Base-by-base conservation (phyloP, 2,888 invertebrate genomes). In the Trilocha varians region DNA sequence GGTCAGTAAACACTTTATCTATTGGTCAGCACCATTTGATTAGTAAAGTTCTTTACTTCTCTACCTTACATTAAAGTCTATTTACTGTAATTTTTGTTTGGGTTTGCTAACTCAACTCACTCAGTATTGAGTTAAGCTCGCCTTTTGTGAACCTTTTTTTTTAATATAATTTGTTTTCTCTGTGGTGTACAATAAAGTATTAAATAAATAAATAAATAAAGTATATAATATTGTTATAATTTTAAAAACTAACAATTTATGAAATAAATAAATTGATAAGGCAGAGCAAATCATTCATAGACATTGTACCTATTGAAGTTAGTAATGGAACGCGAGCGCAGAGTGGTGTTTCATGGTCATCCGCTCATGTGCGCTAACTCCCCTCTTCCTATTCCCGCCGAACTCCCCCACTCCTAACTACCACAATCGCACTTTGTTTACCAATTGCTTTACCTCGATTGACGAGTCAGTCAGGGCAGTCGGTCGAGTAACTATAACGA, bases 281-380 rank as follows among this genome's bases (percentile, higher is more conserved):
- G 6, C 5, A 5, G 11, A 25, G 25, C 3, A 9, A 11, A 25
- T 25, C 25, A 11, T 25, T 25, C 25, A 25, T 25, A 11, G 11
- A 25, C 25, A 2, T 11, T 25, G 25, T 9, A 25, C 25, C 6
- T 11, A 25, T 25, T 25, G 25, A 25, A 25, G 25, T 25, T 25
- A 25, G 25, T 25, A 25, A n/a, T n/a, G n/a, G 55, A 92, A 94
- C 59, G 95, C 95, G 56, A 93, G 95, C 54, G 95, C 95, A 61
- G 92, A 78, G 93, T 92, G 52, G 60, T 53, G 57, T 64, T 59
- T 67, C 60, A 82, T 59, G 83, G 89, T 91, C 62, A 88, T 91
- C 58, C 93, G 93, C 49, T 94, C 95, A 67, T 88, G 95, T 71
- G 77, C 71, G 78, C 95, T 93, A 61, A 94, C 88, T 94, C 86